Evolutionary conservation across 2,797 vertebrate species (phyloP), one percentile per base, ranked within the genome.

Genomic region (Nannoperca australis): DNA sequence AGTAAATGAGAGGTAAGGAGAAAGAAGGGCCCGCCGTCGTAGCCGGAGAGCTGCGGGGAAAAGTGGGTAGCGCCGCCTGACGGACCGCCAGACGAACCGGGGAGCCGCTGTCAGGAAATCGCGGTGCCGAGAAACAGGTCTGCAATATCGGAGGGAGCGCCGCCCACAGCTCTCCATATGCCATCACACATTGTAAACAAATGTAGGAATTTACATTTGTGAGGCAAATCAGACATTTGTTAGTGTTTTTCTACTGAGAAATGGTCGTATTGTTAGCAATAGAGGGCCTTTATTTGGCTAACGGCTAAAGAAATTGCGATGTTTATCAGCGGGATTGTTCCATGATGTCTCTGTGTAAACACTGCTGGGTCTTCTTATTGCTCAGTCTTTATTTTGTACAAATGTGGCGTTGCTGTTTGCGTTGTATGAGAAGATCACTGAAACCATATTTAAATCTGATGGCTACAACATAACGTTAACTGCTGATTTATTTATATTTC

Each of bases 1-100:
- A 93, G 93, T 91, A 90, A 83, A 86, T 88, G 91, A 91, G 93
- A 92, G 90, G 91, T 88, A 90, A 93, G 89, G 81, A 87, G 83
- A 93, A 93, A 95, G 91, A 94, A 95, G 95, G 95, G 94, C 95
- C 94, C 93, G 81, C 83, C 70, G 86, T 73, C 56, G 64, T 38
- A 78, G 88, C 78, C 50, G 65, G 68, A 92, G 90, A 96, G 94
- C 94, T 95, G 79, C 94, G 95, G 95, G 49, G 79, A 94, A 95
- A 96, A 95, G 92, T 94, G 92, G 90, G 94, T 94, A 96, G 96
- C 96, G 96, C 96, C 96, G 96, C 96, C 96, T 95, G 94, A 96
- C 95, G 95, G 91, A 94, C 95, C 94, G 95, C 93, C 94, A 68
- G 89, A 81, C 81, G 85, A 81, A 93, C 82, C 91, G 93, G 95